phyloP scores from a whole-genome alignment of 2,113 vertebrate genomes.

The Polyodon spathula region DNA sequence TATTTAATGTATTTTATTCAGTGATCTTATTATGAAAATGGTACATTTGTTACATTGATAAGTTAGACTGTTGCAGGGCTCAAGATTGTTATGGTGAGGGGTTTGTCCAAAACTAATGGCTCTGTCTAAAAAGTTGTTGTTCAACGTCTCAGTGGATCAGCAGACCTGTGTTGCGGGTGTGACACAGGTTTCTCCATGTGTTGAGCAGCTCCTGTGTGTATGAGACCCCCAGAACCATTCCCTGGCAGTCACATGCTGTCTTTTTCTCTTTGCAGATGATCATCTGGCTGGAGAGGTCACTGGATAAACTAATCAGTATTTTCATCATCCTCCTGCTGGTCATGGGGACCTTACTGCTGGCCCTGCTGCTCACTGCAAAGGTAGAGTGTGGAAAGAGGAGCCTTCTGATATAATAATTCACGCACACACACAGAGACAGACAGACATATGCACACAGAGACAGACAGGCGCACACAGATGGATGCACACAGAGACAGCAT shows the following conservation, averaged over 20 bases:
- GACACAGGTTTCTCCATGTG: conserved; percentile 54
- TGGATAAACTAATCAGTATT: conserved; percentile 98
- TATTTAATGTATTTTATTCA: too few species aligned
- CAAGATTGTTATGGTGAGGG: too few species aligned
- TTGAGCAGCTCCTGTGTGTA: conserved; percentile 26
- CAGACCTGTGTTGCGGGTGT: too few species aligned
- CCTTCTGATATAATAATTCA: background rate
- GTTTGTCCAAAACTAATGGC: too few species aligned
- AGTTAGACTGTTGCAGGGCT: too few species aligned
- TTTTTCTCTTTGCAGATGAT: conserved; percentile 67
- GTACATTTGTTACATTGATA: too few species aligned
- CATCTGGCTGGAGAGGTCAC: conserved; percentile 90
- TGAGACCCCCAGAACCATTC: background rate
- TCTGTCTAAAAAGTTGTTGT: too few species aligned
- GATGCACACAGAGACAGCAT: too few species aligned
- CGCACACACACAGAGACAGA: background rate
- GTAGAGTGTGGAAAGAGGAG: conserved; percentile 40
- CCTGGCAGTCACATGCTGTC: conserved; percentile 19
- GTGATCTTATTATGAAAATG: too few species aligned
- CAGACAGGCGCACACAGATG: too few species aligned
- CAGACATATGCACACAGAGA: too few species aligned
- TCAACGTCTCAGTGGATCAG: too few species aligned
- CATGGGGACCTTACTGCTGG: conserved; percentile 88
- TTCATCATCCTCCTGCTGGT: conserved; percentile 97
- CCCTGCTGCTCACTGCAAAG: conserved; percentile 91